Conservation (phyloP, 30 jellyfish, hydroid and myxozoan genomes). For the Nemopilema nomurai region DNA sequence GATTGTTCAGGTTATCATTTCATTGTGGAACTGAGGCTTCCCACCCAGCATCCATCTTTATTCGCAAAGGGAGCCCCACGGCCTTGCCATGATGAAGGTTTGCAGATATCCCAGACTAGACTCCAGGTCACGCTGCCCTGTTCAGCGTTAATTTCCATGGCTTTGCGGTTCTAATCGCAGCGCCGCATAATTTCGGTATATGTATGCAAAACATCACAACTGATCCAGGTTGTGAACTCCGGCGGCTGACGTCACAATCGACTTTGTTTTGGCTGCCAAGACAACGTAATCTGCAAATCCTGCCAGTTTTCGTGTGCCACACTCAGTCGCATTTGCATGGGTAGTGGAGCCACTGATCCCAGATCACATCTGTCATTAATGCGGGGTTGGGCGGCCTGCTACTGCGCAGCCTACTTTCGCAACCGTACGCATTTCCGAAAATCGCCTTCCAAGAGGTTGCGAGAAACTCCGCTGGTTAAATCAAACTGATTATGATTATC, state of each 20-base stretch:
- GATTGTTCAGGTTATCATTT: too few relatives aligned
- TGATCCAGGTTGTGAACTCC: not conserved
- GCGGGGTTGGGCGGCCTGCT: not conserved
- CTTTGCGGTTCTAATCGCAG: not conserved
- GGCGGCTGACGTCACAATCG: not conserved
- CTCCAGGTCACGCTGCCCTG: constrained; percentile 33
- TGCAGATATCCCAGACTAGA: not conserved
- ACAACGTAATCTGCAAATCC: not conserved
- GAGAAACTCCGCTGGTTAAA: too few relatives aligned
- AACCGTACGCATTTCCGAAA: not conserved
- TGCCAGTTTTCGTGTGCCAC: too few relatives aligned
- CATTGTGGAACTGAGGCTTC: too few relatives aligned
- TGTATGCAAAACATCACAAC: not conserved
- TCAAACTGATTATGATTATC: too few relatives aligned
- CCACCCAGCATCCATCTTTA: too few relatives aligned
- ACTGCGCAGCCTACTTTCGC: not conserved
- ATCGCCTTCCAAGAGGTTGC: not conserved
- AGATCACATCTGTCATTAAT: not conserved
- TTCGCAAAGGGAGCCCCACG: not conserved
- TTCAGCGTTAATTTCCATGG: not conserved
- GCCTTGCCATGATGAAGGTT: not conserved
- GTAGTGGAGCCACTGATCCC: not conserved
- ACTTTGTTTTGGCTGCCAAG: not conserved
- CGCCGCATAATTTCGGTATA: too few relatives aligned
- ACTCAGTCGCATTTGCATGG: not conserved